Percentiles rank a stretch among this genome's conserved stretches.
Evolutionary conservation across 1,140 invertebrate genomes (phyloP).

Genomic region (Hermatobates lingyangjiaoensis): DNA sequence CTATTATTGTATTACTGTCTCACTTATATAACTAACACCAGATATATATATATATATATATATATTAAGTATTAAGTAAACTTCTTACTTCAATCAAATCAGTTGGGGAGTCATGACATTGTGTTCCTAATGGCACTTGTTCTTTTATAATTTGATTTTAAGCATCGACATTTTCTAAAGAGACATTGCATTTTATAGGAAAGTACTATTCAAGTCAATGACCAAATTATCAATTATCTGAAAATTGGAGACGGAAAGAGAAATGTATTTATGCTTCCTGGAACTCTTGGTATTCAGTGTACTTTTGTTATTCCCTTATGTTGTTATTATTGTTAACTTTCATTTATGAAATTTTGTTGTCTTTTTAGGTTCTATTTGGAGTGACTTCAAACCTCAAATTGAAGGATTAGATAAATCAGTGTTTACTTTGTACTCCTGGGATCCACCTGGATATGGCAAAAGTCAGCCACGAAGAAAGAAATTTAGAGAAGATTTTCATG

Average conservation of each 20-base stretch:
- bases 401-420: conserved; percentile 42
- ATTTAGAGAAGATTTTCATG: conserved; percentile 48
- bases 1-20: no score
- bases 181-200: no score
- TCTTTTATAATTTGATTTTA: no score
- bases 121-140: no score
- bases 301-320: not conserved
- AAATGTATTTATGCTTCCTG: conserved; percentile 51
- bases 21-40: no score
- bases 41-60: no score
- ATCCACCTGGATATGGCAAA: conserved; percentile 72
- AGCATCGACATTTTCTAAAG: no score
- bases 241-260: no score
- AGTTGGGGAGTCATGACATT: no score
- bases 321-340: not conserved
- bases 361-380: conserved; percentile 42
- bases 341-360: conserved; percentile 1
- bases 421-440: conserved; percentile 64
- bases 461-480: conserved; percentile 55
- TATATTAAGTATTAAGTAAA: no score
- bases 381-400: conserved; percentile 63
- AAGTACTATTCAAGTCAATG: conserved; percentile 35
- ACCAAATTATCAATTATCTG: conserved; percentile 45
- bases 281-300: conserved; percentile 37
- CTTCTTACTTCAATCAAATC: no score